Evolutionary conservation across 1,140 invertebrate genomes (phyloP).

Genomic region (Batillaria attramentaria): DNA sequence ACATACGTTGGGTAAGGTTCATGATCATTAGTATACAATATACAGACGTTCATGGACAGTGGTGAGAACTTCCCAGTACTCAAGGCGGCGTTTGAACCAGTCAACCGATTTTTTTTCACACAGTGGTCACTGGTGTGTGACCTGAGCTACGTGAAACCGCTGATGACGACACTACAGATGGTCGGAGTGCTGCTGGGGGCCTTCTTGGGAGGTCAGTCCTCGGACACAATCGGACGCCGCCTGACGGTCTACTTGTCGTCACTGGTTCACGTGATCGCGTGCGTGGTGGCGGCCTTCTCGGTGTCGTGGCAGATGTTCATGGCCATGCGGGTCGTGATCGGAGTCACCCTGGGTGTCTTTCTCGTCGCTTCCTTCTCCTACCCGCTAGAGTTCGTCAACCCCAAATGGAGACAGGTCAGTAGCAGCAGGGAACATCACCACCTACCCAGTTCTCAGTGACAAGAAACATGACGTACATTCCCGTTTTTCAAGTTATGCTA

Average conservation of each 20-base stretch:
- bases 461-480: no score
- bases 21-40: no score
- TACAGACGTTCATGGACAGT: no score
- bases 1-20: no score
- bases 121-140: constrained; percentile 56
- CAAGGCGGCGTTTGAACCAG: no score
- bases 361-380: constrained; percentile 25
- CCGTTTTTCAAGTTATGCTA: no score
- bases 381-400: constrained; percentile 33
- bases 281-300: constrained; percentile 36
- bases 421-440: no score
- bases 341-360: constrained; percentile 28
- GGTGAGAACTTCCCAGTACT: no score
- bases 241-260: constrained; percentile 37
- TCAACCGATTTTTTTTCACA: no score
- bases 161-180: constrained; percentile 54
- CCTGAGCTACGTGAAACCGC: constrained; percentile 31
- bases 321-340: constrained; percentile 44
- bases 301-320: constrained; percentile 50
- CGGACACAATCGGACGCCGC: constrained; percentile 48
- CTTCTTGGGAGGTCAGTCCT: constrained; percentile 44
- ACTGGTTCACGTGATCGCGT: constrained; percentile 27
- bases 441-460: no score
- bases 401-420: constrained; percentile 4
- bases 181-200: constrained; percentile 49